Percentiles rank a stretch among this genome's conserved stretches.
These are phyloP conservation scores for Lordiphosa fenestrarum DNA, from an alignment of 2,888 invertebrate genomes.

Conservation along the genomic window DNA sequence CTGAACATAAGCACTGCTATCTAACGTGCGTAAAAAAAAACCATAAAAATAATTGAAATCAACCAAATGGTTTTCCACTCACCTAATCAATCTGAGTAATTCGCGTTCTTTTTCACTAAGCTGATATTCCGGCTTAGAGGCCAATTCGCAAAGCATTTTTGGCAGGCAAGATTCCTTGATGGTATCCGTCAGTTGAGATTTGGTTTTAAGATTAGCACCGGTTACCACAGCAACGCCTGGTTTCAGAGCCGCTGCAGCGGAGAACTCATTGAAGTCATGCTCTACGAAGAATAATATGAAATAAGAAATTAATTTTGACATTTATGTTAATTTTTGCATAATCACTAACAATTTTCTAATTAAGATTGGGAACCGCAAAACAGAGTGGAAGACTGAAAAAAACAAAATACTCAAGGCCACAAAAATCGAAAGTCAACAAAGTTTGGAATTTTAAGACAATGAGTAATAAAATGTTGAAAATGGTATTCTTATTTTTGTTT, in stretches of 20 bases:
- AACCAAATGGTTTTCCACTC: slow-evolving; percentile 24
- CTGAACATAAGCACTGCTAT: too few relatives aligned
- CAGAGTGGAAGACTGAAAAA: slow-evolving; percentile 10
- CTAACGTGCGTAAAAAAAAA: too few relatives aligned
- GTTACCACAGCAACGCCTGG: slow-evolving; percentile 45
- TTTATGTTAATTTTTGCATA: slow-evolving; percentile 20
- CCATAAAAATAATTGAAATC: background rate
- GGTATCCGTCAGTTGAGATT: slow-evolving; percentile 77
- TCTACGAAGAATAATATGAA: slow-evolving; percentile 31
- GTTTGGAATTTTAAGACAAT: background rate
- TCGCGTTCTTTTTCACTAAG: slow-evolving; percentile 79
- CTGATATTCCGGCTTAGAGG: slow-evolving; percentile 78
- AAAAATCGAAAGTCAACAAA: slow-evolving; percentile 8
- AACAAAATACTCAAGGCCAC: background rate
- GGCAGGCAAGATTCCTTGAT: slow-evolving; percentile 80
- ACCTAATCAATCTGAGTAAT: slow-evolving; percentile 78
- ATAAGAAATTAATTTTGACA: slow-evolving; percentile 10
- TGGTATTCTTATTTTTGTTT: too few relatives aligned
- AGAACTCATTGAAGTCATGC: slow-evolving; percentile 77
- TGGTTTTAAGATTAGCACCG: slow-evolving; percentile 56
- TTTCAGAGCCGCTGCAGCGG: slow-evolving; percentile 63
- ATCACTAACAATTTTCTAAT: slow-evolving; percentile 15
- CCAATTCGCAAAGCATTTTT: slow-evolving; percentile 80
- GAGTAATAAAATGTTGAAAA: slow-evolving; percentile 6
- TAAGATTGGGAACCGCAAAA: slow-evolving; percentile 31